Evolutionary conservation across 2,113 vertebrate genomes (phyloP), one percentile per base, ranked within the genome.

Genomic region (Salvelinus alpinus): DNA sequence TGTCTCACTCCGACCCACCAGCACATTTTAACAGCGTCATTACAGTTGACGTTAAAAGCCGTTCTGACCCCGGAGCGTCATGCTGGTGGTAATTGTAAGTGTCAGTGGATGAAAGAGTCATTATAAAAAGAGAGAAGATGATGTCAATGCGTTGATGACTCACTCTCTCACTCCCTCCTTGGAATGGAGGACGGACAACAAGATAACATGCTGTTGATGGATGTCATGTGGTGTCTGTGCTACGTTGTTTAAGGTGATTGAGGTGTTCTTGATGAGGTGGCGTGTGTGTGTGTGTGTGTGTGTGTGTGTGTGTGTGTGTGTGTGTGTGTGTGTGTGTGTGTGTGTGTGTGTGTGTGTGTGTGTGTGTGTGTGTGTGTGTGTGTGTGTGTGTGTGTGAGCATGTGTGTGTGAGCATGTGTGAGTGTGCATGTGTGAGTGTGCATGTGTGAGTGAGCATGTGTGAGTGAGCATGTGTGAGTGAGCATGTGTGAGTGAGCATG

Each of bases 211-310:
- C 3, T 29, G 78, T 69, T 83, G 72, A 85, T 67, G 71, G 48
- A 81, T 77, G 71, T 22, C 0, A n/a, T 34, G 25, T 6, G 13
- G 59, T 75, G 74, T 47, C 27, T 64, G 71, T 34, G 64, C 24
- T 54, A 62, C 76, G 70, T 77, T 78, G 68, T 34, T 34, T 7
- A 75, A 84, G 79, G 25, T 82, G 81, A 81, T 75, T 72, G 65
- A 75, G 54, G 69, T 76, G 72, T 78, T 3, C 64, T 71, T 78
- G 29, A 59, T 71, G 25, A 29, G 20, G 48, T 27, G 48, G 57
- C 1, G 3, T 0, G 29, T 29, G 0, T 29, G 29, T 29, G 3
- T 0, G 29, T 31, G 29, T 31, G 29, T 1, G 29, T 0, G 14
- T 48, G 24, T 59, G 5, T 25, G 38, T 38, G 78, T 64, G 71